Percentiles rank a stretch among this genome's conserved stretches.
phyloP scores from a whole-genome alignment of 2,113 vertebrate genomes.

The Castor canadensis region DNA sequence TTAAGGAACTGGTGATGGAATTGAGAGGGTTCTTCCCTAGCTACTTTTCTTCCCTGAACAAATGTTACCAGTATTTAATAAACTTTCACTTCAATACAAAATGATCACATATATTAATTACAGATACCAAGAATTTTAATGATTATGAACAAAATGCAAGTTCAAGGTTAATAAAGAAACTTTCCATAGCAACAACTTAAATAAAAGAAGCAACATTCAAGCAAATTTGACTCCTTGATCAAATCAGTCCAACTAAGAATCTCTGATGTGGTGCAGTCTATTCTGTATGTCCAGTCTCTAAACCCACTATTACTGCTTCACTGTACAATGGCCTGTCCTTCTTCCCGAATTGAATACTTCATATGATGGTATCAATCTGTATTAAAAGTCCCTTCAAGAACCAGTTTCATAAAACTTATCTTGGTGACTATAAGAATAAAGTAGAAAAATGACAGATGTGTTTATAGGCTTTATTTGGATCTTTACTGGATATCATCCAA shows the following conservation, averaged over 20 bases:
- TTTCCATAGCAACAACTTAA: background rate
- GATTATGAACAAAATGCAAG: conserved; percentile 36
- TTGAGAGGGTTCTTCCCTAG: background rate
- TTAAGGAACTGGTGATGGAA: background rate
- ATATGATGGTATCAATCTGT: background rate
- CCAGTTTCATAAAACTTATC: background rate
- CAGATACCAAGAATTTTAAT: background rate
- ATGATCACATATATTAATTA: background rate
- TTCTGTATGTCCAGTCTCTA: background rate
- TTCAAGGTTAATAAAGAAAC: background rate
- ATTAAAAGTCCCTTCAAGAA: background rate
- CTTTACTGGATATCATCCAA: background rate
- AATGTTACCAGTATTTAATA: conserved; percentile 8
- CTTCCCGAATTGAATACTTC: background rate
- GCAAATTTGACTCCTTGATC: background rate
- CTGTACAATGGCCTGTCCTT: background rate
- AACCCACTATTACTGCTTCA: background rate
- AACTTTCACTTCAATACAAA: conserved; percentile 12
- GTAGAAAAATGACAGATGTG: background rate
- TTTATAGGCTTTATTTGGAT: background rate
- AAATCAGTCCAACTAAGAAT: background rate
- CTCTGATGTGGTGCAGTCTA: background rate
- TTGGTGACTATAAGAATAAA: background rate
- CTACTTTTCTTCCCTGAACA: background rate
- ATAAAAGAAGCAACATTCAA: background rate